Base-by-base conservation (phyloP, 2,888 invertebrate genomes). In the Apamea anceps region DNA sequence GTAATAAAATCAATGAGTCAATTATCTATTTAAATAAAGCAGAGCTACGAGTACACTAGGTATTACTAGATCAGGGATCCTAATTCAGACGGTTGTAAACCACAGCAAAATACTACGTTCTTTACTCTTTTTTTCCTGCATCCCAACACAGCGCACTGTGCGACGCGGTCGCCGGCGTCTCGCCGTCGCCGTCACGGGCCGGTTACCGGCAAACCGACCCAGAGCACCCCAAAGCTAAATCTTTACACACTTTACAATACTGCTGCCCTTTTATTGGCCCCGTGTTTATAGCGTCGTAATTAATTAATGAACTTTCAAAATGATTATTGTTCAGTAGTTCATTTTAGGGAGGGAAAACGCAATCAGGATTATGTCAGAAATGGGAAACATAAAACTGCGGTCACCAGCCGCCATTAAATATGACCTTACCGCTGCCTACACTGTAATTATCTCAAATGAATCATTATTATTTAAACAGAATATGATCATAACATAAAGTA, bases 171-270 rank as follows among this genome's bases (percentile, higher is more conserved):
- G 80, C 63, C 85, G 89, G 91, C 94, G 94, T 88, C 94, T 88
- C 90, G 92, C 86, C 93, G 94, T 91, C 94, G 94, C 94, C 89
- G 95, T 93, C 94, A 95, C 94, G 95, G 94, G 89, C 92, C 92
- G 91, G 90, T 91, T 89, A 87, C 85, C 90, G 76, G 85, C 91
- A 91, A 91, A 91, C 92, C 88, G 87, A 85, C 76, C 81, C 82
- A 80, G 81, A 90, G 86, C 90, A 89, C 88, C 89, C 89, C 88
- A 82, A 85, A 85, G 81, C 85, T 87, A 86, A 91, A 93, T 90
- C 87, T 90, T 90, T 89, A 83, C 86, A 80, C 80, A 81, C 66
- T 89, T 88, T 82, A 82, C 72, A 88, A 82, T 85, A 81, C 79
- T 32, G 78, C 48, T 82, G 84, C 80, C 80, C 79, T 84, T 89